Evolutionary conservation across 2,113 vertebrate genomes (phyloP).

Genomic region (Oreotrochilus melanogaster): DNA sequence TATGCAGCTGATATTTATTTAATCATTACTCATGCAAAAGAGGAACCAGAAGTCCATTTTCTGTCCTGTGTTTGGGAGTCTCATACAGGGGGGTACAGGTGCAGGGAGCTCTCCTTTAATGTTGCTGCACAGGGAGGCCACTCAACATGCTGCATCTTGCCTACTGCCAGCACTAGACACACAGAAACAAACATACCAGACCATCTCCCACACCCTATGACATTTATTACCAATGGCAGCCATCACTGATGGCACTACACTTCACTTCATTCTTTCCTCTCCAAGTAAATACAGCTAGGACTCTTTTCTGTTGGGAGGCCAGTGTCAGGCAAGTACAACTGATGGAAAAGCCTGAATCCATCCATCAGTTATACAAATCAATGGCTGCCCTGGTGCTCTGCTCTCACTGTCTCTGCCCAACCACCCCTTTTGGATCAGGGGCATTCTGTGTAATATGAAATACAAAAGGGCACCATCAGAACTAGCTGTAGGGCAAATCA

Average conservation of each 20-base stretch:
- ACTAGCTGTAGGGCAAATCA: rapidly evolving
- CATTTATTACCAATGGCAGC: neutral
- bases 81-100: neutral
- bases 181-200: neutral
- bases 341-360: neutral
- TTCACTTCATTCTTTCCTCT: neutral
- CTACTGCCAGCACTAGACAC: neutral
- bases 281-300: neutral
- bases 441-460: neutral
- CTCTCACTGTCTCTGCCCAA: neutral
- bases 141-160: neutral
- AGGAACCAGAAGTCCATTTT: neutral
- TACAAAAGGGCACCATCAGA: neutral
- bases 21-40: neutral
- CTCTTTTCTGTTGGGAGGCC: neutral
- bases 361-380: neutral
- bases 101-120: neutral
- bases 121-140: neutral
- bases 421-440: no score
- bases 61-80: neutral
- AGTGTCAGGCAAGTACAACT: neutral
- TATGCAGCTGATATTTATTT: neutral
- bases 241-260: neutral
- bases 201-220: neutral
- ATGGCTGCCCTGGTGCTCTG: neutral